Base-by-base conservation (phyloP, 2,113 vertebrate genomes). In the Gambusia holbrooki region DNA sequence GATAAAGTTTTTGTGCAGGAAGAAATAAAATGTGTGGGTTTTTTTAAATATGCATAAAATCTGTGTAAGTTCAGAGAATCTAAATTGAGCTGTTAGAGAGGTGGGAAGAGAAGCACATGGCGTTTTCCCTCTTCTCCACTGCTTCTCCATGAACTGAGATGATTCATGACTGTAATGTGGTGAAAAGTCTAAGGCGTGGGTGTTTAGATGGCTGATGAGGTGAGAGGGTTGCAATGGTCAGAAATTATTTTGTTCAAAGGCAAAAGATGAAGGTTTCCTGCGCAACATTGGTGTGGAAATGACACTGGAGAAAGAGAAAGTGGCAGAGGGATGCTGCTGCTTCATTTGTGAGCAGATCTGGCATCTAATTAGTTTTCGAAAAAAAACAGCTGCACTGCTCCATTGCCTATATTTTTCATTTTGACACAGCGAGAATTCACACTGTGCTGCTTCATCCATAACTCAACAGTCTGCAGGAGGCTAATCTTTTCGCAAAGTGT, bases 121-220 rank as follows among this genome's bases (percentile, higher is more conserved):
- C 51, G 67, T 17, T 29, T 72, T 66, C 60, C 73, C 73, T 71
- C 32, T 32, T 76, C 32, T 71, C n/a, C 54, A 66, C 62, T 69
- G 54, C 35, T 62, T 30, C 69, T 73, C n/a, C 25, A 28, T 72
- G 58, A 82, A 74, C 64, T 42, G 40, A 60, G 73, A 87, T 85
- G 84, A 88, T 77, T 90, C 81, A 89, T 62, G 32, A 67, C 32
- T 37, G 62, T 69, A 76, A 82, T 71, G 35, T 19, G 27, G 67
- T 85, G 62, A 48, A 75, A 86, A 87, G 87, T 86, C 81, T 58
- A 33, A 27, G 73, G 30, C 68, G 87, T 87, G 84, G 89, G 89
- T 40, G 84, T 87, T 82, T 74, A 69, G 81, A 73, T 83, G 81
- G 69, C 70, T 71, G 62, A 67, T 45, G 25, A 70, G 72, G 71